Conservation (phyloP, 2,888 invertebrate genomes). For the Spilosoma lubricipeda region DNA sequence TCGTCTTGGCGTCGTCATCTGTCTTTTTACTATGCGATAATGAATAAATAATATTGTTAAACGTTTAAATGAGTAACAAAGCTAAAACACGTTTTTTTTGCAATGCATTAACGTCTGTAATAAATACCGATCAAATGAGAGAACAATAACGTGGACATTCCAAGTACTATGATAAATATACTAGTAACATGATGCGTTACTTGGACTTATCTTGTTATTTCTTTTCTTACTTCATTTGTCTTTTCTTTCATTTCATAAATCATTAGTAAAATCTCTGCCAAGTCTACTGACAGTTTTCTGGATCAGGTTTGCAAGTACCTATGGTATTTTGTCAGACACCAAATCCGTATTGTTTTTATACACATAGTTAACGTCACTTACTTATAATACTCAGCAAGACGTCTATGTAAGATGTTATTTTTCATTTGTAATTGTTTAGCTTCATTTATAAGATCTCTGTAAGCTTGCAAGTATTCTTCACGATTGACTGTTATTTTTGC, state of each 20-base stretch:
- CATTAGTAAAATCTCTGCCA: neutral
- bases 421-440: constrained; percentile 70
- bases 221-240: neutral
- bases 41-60: neutral
- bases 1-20: neutral
- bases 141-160: neutral
- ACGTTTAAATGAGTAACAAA: neutral
- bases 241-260: neutral
- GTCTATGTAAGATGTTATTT: constrained; percentile 76
- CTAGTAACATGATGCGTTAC: neutral
- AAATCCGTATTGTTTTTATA: neutral
- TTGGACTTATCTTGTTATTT: neutral
- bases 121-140: neutral
- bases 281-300: neutral
- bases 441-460: constrained; percentile 71
- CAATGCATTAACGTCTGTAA: neutral
- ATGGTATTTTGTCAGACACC: neutral
- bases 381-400: constrained; percentile 82
- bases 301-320: neutral
- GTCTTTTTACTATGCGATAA: neutral
- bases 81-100: neutral
- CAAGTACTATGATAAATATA: no score
- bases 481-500: constrained; percentile 66
- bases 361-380: constrained; percentile 44
- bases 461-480: constrained; percentile 74